Percentiles rank a stretch among this genome's conserved stretches.
Evolutionary conservation across 2,113 vertebrate genomes (phyloP).

Genomic region (Fulmarus glacialis): DNA sequence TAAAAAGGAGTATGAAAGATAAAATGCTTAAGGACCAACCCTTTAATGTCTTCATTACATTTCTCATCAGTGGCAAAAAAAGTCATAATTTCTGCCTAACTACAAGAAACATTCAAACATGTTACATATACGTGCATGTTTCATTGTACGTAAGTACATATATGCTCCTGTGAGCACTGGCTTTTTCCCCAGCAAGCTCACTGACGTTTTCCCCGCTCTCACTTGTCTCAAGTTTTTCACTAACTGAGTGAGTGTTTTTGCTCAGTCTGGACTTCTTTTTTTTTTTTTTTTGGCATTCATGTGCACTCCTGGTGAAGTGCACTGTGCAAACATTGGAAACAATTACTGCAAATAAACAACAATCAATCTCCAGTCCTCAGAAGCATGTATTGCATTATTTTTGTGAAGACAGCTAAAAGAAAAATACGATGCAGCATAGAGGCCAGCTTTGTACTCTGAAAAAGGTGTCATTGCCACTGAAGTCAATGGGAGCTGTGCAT

Average conservation of each 20-base stretch:
- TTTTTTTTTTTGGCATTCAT: neutral
- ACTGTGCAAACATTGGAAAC: neutral
- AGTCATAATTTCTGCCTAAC: neutral
- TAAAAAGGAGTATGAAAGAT: neutral
- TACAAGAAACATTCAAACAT: neutral
- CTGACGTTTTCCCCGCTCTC: neutral
- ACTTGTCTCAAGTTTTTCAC: neutral
- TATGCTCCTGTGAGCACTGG: accelerated
- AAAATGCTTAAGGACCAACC: neutral
- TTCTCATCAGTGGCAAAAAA: neutral
- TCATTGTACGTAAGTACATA: neutral
- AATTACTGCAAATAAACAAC: neutral
- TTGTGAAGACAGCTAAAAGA: neutral
- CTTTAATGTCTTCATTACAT: neutral
- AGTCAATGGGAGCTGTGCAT: neutral
- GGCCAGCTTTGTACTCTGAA: neutral
- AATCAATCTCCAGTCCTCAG: neutral
- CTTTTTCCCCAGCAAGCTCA: neutral
- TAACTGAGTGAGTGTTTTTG: neutral
- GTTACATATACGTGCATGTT: accelerated
- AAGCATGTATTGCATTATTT: neutral
- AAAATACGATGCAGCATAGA: neutral
- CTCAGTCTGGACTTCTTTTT: neutral
- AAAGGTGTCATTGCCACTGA: neutral
- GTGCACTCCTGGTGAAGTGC: neutral